These are phyloP conservation scores for Carettochelys insculpta DNA, from an alignment of 2,113 vertebrate genomes.

Conservation along the genomic window DNA sequence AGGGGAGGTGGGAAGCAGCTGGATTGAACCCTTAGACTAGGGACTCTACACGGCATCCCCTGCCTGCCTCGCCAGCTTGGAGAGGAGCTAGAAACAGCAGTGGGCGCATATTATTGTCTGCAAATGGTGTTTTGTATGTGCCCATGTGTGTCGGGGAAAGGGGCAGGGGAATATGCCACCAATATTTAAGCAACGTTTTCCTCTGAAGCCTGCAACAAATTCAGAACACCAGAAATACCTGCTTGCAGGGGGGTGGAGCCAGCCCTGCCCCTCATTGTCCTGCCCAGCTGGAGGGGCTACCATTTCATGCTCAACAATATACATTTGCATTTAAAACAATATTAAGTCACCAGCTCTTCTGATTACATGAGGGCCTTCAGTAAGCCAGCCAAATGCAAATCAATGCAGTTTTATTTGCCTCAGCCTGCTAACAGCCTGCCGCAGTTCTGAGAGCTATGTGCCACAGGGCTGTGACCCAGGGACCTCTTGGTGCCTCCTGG, in stretches of 20 bases:
- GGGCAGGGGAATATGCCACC: not conserved
- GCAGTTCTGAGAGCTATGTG: not conserved
- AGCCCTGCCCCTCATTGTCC: no score
- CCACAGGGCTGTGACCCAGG: not conserved
- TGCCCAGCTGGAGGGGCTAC: not conserved
- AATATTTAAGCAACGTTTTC: fast-evolving
- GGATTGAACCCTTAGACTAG: fast-evolving
- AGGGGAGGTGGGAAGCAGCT: not conserved
- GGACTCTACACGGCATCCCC: not conserved
- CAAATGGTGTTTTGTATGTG: not conserved
- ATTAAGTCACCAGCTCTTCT: not conserved
- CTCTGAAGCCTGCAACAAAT: no score
- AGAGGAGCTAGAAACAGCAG: not conserved
- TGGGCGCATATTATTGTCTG: not conserved
- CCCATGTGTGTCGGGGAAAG: no score
- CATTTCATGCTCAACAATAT: not conserved
- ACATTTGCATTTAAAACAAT: no score
- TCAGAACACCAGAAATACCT: not conserved
- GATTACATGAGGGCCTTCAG: not conserved
- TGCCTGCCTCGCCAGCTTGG: fast-evolving
- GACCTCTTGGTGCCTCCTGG: no score
- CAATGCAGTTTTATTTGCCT: not conserved
- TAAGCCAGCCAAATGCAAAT: fast-evolving
- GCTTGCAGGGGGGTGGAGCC: no score
- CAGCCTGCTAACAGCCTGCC: not conserved